Percentiles rank a stretch among this genome's conserved stretches.
Evolutionary conservation across 2,888 invertebrate species (phyloP).

Genomic region (Patella pellucida): DNA sequence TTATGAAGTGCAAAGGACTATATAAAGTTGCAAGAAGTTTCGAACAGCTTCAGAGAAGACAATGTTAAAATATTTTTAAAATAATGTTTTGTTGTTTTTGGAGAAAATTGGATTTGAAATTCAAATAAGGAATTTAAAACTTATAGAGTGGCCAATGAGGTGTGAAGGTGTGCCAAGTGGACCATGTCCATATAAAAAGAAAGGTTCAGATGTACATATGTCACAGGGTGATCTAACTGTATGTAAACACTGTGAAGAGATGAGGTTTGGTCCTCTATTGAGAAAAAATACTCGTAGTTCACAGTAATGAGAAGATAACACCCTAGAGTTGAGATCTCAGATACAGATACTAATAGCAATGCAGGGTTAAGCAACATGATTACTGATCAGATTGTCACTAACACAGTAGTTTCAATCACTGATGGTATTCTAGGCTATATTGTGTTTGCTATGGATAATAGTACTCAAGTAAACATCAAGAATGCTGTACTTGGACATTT

Average conservation of each 20-base stretch:
- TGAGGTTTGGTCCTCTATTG: neutral
- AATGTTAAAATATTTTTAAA: too few species aligned
- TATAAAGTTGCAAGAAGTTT: too few species aligned
- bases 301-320: neutral
- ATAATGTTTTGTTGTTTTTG: too few species aligned
- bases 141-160: neutral
- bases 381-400: neutral
- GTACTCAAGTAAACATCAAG: neutral
- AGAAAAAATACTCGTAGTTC: neutral
- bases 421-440: neutral
- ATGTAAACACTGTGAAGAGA: neutral
- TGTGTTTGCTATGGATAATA: neutral
- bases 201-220: neutral
- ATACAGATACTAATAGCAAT: neutral
- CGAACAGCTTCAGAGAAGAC: too few species aligned
- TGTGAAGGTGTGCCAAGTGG: slow-evolving; percentile 1
- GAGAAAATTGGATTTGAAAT: too few species aligned
- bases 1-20: too few species aligned
- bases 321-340: neutral
- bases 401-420: neutral
- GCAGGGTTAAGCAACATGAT: neutral
- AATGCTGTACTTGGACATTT: neutral
- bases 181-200: neutral
- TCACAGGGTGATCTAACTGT: neutral
- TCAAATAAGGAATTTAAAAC: too few species aligned